Evolutionary conservation across 2,113 vertebrate genomes (phyloP), one percentile per base, ranked within the genome.

Genomic region (Talpa occidentalis): DNA sequence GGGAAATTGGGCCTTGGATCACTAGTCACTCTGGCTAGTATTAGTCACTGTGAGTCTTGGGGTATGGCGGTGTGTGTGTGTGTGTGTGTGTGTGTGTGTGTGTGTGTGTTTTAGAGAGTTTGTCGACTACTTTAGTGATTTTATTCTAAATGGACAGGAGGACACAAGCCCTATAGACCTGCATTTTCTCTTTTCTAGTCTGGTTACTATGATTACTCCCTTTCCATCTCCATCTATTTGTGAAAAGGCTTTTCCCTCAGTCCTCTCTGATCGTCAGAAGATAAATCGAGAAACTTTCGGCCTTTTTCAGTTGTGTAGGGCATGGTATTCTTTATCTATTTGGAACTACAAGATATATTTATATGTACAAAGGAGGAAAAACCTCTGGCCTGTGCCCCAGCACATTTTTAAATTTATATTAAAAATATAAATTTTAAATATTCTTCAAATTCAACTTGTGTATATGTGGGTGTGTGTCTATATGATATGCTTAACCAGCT

Each of bases 181-280:
- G 78, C 62, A 24, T 56, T 94, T 83, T 80, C 78, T 73, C 87
- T 60, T 94, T 83, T 80, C 78, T 73, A 90, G 26, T 14, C 28
- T 74, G 16, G 52, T 97, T 91, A 56, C 91, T 42, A 88, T 91
- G 78, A 82, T 90, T 60, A 95, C 73, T 49, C 78, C 37, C 10
- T 73, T 22, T 89, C 40, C 15, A 21, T 80, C 67, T 77, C 37
- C 52, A 69, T 52, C n/a, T 73, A 42, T 22, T 49, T 49, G 24
- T 80, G n/a, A 52, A 88, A 52, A 96, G 64, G 3, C 9, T 40
- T 93, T 70, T 21, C 32, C 7, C 64, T 93, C n/a, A 69, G 32
- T 86, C 69, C 21, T 92, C 74, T 47, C 24, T 74, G 35, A 88
- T 69, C 47, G 52, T 16, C 10, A 17, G 35, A 91, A 89, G 16